Conservation (phyloP, 2,113 vertebrate species). For the Brienomyrus longianalis region DNA sequence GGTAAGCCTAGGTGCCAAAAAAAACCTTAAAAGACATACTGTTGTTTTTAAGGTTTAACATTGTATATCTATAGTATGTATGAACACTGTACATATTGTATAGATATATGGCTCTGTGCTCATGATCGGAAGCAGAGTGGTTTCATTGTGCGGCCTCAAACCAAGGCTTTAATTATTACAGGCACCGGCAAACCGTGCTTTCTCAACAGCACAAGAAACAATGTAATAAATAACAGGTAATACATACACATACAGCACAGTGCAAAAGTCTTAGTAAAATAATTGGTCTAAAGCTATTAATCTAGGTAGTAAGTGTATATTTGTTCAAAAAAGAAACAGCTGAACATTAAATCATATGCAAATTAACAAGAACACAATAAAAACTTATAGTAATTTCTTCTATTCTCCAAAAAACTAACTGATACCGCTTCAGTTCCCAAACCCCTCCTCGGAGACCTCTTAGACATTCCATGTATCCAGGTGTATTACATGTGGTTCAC, state of each 20-base stretch:
- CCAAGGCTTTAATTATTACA: neutral
- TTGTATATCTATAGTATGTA: too few species aligned
- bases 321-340: neutral
- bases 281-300: neutral
- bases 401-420: neutral
- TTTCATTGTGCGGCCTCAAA: too few species aligned
- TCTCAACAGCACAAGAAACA: neutral
- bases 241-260: neutral
- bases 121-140: neutral
- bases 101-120: neutral
- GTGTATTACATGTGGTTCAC: neutral
- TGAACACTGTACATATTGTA: too few species aligned
- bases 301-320: neutral
- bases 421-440: neutral
- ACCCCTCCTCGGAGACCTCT: neutral
- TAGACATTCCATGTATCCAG: neutral
- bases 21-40: too few species aligned
- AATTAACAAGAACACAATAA: neutral
- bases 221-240: neutral
- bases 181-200: neutral
- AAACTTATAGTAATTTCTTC: neutral
- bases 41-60: too few species aligned
- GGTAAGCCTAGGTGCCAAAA: too few species aligned
- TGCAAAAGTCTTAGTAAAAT: neutral
- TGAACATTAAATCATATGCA: neutral